These are phyloP conservation scores for Drosophila mercatorum DNA, from an alignment of 2,888 invertebrate species.

Conservation along the genomic window DNA sequence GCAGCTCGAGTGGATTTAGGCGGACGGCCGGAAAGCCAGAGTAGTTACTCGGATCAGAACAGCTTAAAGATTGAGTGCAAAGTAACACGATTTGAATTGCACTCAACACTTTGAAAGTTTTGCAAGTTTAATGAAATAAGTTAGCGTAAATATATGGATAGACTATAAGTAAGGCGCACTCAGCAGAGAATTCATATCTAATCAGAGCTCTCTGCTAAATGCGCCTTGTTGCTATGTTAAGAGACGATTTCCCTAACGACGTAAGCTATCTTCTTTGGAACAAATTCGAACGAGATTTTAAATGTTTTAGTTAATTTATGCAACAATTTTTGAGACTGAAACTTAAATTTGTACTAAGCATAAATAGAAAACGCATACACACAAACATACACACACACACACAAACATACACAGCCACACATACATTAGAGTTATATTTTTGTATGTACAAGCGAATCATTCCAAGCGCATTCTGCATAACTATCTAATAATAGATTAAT, in stretches of 20 bases:
- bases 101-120: conserved; percentile 18
- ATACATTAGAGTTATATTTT: conserved; percentile 2
- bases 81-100: conserved; percentile 3
- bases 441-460: conserved; percentile 31
- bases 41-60: conserved; percentile 34
- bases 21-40: conserved; percentile 9
- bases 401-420: background rate
- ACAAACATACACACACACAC: conserved; percentile 18
- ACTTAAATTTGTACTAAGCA: conserved; percentile 77
- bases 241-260: conserved; percentile 63
- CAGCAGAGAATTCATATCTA: background rate
- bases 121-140: conserved; percentile 5
- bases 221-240: conserved; percentile 15
- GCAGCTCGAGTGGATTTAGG: conserved; percentile 39
- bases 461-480: conserved; percentile 45
- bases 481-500: conserved; percentile 60
- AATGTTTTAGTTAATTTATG: conserved; percentile 76
- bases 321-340: conserved; percentile 79
- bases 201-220: background rate
- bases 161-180: conserved; percentile 1
- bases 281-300: conserved; percentile 31
- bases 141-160: conserved; percentile 1
- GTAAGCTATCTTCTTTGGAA: conserved; percentile 30
- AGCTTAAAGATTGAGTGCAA: conserved; percentile 23
- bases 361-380: conserved; percentile 47